phyloP scores from a whole-genome alignment of 2,888 invertebrate species.

The Chymomyza fuscimana region DNA sequence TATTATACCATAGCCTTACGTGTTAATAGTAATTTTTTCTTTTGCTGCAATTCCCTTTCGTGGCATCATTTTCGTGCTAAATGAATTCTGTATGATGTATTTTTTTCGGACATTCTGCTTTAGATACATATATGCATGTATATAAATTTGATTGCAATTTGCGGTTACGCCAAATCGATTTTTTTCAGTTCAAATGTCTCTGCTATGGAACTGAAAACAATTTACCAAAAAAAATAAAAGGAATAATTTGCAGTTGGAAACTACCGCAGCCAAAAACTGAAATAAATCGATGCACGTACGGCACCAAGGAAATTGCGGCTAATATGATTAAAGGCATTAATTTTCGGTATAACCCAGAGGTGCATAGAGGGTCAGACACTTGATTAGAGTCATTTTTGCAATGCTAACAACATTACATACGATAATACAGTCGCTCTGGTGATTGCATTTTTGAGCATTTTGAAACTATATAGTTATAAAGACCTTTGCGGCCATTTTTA shows the following conservation, averaged over 20 bases:
- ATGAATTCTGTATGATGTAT: neutral
- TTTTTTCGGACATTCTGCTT: neutral
- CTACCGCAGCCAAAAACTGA: slow-evolving; percentile 23
- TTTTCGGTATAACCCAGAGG: slow-evolving; percentile 52
- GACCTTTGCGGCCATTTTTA: too few species aligned
- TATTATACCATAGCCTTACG: neutral
- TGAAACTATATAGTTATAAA: too few species aligned
- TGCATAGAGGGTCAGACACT: slow-evolving; percentile 60
- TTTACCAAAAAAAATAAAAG: slow-evolving; percentile 36
- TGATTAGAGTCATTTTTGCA: slow-evolving; percentile 50
- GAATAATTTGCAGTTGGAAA: neutral
- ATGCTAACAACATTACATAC: neutral
- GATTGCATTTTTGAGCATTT: neutral
- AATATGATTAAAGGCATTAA: slow-evolving; percentile 70
- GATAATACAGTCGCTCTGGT: neutral
- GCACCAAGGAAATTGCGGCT: slow-evolving; percentile 54
- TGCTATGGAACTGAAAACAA: slow-evolving; percentile 39
- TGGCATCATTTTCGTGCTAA: neutral
- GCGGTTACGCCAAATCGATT: slow-evolving; percentile 50
- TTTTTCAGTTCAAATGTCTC: slow-evolving; percentile 40
- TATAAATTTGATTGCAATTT: slow-evolving; percentile 42
- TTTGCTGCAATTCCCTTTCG: neutral
- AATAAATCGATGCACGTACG: slow-evolving; percentile 33
- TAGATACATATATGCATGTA: too few species aligned
- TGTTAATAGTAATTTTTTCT: neutral